phyloP scores from a whole-genome alignment of 2,797 vertebrate genomes.

The Girardinus metallicus region DNA sequence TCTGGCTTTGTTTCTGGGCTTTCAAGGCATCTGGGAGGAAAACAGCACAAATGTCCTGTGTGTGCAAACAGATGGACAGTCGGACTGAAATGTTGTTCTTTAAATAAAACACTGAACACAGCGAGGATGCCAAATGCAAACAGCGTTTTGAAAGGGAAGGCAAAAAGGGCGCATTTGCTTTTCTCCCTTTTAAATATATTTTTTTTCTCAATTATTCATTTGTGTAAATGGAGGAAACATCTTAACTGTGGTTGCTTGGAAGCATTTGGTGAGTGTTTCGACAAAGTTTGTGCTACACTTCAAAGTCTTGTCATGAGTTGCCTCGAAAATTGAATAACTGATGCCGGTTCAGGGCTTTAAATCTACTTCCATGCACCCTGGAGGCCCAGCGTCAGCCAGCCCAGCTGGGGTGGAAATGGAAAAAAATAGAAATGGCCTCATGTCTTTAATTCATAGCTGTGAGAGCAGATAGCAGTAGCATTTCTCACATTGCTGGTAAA shows the following conservation, averaged over 20 bases:
- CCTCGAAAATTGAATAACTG: slow-evolving; percentile 40
- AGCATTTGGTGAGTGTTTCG: slow-evolving; percentile 39
- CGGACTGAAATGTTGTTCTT: slow-evolving; percentile 44
- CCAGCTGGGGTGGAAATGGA: background rate
- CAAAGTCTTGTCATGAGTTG: slow-evolving; percentile 21
- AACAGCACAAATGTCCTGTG: slow-evolving; percentile 12
- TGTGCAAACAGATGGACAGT: slow-evolving; percentile 7
- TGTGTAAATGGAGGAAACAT: slow-evolving; percentile 36
- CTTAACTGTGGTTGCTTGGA: slow-evolving; percentile 39
- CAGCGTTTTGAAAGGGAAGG: slow-evolving; percentile 56
- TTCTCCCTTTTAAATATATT: slow-evolving; percentile 40
- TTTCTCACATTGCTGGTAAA: slow-evolving; percentile 1
- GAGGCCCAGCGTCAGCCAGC: slow-evolving; percentile 21
- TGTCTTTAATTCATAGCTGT: slow-evolving; percentile 24
- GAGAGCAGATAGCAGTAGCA: slow-evolving; percentile 32
- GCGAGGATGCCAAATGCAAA: slow-evolving; percentile 41
- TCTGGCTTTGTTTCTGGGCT: slow-evolving; percentile 37
- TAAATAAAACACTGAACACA: slow-evolving; percentile 71
- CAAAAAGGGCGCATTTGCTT: slow-evolving; percentile 16
- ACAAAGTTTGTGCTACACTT: slow-evolving; percentile 48
- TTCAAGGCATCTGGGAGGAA: slow-evolving; percentile 54
- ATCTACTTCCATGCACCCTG: slow-evolving; percentile 38
- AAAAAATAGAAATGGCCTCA: slow-evolving; percentile 13
- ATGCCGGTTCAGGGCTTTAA: slow-evolving; percentile 45
- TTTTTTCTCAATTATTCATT: slow-evolving; percentile 76